Base-by-base conservation (phyloP, 2,888 invertebrate species). In the Leptinotarsa juncta region DNA sequence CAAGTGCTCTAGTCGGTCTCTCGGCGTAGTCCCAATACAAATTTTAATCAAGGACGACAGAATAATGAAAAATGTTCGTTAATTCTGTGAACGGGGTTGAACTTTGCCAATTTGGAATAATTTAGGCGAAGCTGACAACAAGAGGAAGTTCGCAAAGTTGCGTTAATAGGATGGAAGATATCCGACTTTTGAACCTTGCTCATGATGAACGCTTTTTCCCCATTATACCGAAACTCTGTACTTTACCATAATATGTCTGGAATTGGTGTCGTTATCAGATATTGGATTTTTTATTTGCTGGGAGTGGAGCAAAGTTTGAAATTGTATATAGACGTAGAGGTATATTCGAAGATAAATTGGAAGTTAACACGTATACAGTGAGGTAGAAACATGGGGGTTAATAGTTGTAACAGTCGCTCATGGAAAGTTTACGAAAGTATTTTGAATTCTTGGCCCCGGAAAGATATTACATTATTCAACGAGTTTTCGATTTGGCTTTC, bases 21-120 rank as follows among this genome's bases (percentile, higher is more conserved):
- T 42, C 62, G 15, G 62, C 20, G n/a, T n/a, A 18, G 32, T 18
- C 7, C 62, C 68, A 32, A 51, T 68, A 18, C 67, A 18, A 67
- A 67, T 67, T 67, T 26, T 51, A 68, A 68, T 68, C 32, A 53
- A 55, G 42, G 18, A 42, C 68, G 20, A 53, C 51, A 51, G n/a
- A 68, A 20, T 26, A 26, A 68, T 55, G 55, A 32, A 53, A 68
- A 51, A 53, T 67, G 51, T 55, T 50, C 50, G 32, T 50, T 68
- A 53, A 53, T 68, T 32, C 26, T 51, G 23, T 16, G 18, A 42
- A 50, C 42, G 26, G 55, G n/a, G 53, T 26, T n/a, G 20, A 68
- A 68, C 68, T 68, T 68, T 55, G 68, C 68, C 68, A 68, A 68
- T 68, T 53, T 68, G 18, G 20, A 50, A 32, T 68, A 55, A 55